phyloP scores from a whole-genome alignment of 1,140 invertebrate genomes.

The Drosophila asahinai region DNA sequence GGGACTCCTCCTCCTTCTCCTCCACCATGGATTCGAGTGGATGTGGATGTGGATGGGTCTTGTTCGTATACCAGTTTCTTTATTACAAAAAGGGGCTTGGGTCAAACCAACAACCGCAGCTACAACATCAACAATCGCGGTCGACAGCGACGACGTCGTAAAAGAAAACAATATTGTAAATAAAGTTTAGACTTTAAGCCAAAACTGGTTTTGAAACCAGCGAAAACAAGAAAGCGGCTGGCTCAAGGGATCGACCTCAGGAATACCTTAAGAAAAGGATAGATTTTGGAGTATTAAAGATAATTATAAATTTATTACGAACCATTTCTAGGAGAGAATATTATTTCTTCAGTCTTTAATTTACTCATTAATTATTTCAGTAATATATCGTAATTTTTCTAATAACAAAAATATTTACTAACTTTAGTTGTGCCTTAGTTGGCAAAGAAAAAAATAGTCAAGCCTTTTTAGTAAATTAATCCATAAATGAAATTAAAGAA shows the following conservation, averaged over 20 bases:
- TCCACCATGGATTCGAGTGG: slow-evolving; percentile 11
- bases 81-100: slow-evolving; percentile 80
- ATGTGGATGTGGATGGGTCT: slow-evolving; percentile 43
- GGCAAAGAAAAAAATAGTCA: no score
- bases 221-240: slow-evolving; percentile 44
- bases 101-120: slow-evolving; percentile 73
- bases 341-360: not conserved
- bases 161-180: slow-evolving; percentile 83
- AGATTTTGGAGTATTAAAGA: not conserved
- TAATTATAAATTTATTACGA: not conserved
- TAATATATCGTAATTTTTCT: not conserved
- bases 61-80: slow-evolving; percentile 81
- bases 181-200: slow-evolving; percentile 80
- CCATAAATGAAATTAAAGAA: no score
- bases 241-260: slow-evolving; percentile 32
- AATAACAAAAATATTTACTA: not conserved
- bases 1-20: slow-evolving; percentile 19
- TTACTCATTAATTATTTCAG: not conserved
- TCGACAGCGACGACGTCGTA: slow-evolving; percentile 70
- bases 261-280: not conserved
- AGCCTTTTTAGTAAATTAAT: no score
- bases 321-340: not conserved
- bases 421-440: no score
- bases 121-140: slow-evolving; percentile 39
- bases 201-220: slow-evolving; percentile 74